Evolutionary conservation across 2,797 vertebrate genomes (phyloP).

Genomic region (Galago senegalensis): DNA sequence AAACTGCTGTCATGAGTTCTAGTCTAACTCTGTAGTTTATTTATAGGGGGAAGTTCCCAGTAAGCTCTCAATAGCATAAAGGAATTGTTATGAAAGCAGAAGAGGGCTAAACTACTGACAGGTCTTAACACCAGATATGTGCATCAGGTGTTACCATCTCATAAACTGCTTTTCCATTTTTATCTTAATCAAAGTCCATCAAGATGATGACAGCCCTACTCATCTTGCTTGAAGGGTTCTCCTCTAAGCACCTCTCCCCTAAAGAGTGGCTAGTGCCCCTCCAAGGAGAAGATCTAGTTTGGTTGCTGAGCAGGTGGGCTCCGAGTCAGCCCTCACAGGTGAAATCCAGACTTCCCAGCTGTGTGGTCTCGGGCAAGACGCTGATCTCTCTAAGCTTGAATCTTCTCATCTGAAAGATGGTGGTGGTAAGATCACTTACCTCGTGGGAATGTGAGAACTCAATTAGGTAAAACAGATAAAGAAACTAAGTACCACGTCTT

Average conservation of each 20-base stretch:
- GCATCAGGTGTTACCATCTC: background rate
- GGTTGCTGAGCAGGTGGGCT: background rate
- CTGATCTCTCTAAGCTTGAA: background rate
- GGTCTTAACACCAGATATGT: background rate
- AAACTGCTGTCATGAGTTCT: background rate
- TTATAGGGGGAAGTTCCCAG: background rate
- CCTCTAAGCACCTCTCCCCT: background rate
- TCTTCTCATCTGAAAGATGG: conserved; percentile 32
- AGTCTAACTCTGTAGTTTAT: background rate
- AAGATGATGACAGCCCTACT: background rate
- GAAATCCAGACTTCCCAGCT: background rate
- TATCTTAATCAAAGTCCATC: background rate
- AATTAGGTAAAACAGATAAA: background rate
- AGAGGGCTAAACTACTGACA: background rate
- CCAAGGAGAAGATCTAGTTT: background rate
- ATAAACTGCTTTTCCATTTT: background rate
- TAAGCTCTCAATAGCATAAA: background rate
- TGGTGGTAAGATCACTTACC: background rate
- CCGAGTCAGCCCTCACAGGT: fast-evolving
- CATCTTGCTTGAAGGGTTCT: background rate
- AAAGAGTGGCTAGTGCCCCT: background rate
- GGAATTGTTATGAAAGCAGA: background rate
- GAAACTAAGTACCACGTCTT: background rate
- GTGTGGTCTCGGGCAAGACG: background rate
- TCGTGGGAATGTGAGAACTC: background rate